phyloP scores from a whole-genome alignment of 1,140 invertebrate genomes.

The Augochlora pura region DNA sequence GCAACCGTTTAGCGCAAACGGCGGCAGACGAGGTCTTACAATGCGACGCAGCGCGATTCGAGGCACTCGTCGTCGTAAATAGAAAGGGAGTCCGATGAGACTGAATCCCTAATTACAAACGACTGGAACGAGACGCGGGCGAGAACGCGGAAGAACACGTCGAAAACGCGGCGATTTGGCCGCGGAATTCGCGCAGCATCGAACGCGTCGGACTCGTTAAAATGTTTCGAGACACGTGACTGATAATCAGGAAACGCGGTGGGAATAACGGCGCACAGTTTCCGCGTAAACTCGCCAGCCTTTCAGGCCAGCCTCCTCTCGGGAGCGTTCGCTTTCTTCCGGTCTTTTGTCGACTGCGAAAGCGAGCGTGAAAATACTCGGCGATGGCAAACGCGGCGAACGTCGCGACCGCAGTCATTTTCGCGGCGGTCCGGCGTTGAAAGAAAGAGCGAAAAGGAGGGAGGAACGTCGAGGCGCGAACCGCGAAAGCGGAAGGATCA shows the following conservation, averaged over 20 bases:
- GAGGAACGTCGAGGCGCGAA: not conserved
- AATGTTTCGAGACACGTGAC: slow-evolving; percentile 19
- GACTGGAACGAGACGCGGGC: not conserved
- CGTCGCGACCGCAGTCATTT: slow-evolving; percentile 38
- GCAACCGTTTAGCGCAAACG: no score
- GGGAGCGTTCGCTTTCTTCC: slow-evolving; percentile 28
- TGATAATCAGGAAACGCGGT: slow-evolving; percentile 3
- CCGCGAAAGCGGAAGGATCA: not conserved
- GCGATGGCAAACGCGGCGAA: slow-evolving; percentile 42
- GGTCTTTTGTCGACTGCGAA: slow-evolving; percentile 18
- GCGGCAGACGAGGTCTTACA: no score
- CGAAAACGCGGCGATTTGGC: slow-evolving; percentile 3
- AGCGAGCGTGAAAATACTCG: slow-evolving; percentile 36
- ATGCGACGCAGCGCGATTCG: not conserved
- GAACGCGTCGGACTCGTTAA: not conserved
- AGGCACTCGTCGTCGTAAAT: not conserved
- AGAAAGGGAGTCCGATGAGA: not conserved
- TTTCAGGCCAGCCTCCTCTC: not conserved
- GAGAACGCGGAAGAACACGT: no score
- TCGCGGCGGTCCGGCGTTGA: not conserved
- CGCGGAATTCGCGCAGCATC: slow-evolving; percentile 18
- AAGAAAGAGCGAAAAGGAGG: not conserved
- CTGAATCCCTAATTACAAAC: slow-evolving; percentile 20
- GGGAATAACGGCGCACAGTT: not conserved
- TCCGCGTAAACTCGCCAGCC: slow-evolving; percentile 22